Evolutionary conservation across 2,888 invertebrate species (phyloP), one percentile per base, ranked within the genome.

Genomic region (Noctua janthe): DNA sequence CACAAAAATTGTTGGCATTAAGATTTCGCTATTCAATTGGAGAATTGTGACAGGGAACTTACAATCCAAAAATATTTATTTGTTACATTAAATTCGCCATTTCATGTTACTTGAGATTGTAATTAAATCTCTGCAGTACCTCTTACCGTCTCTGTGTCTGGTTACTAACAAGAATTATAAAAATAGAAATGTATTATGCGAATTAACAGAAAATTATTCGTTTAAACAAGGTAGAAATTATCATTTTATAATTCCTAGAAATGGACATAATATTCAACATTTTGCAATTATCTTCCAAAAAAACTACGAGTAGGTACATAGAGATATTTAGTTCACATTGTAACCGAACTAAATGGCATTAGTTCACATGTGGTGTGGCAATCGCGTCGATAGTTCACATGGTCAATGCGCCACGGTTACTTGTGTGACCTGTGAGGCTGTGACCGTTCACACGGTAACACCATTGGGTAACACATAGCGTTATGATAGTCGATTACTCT

Each of bases 381-480:
- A 75, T 56, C 29, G 13, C 17, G 17, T 66, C 56, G 15, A 56
- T 67, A 83, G 75, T 83, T 84, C 72, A 66, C 84, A 78, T 87
- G 84, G 72, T 73, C 74, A 78, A 62, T 56, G 76, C 66, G 23
- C 67, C 71, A 66, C 7, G 71, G 29, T 51, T 67, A 62, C 54
- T 74, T 74, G 29, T 62, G 29, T 43, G 87, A 39, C 64, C 69
- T 76, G 74, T 29, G 66, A 11, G 20, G 51, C 66, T 86, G 71
- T 62, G 76, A 86, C 82, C 67, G 43, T 51, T 84, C 84, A 23
- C 87, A 84, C 84, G 75, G n/a, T 10, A 71, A 56, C 29, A 67
- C 23, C 35, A 49, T 20, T 23, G 11, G 11, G 51, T 54, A 10
- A 70, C 29, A 83, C n/a, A 29, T 49, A 29, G 7, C 29, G 15